These are phyloP conservation scores for Battus philenor DNA, from an alignment of 1,140 invertebrate genomes.

Conservation along the genomic window DNA sequence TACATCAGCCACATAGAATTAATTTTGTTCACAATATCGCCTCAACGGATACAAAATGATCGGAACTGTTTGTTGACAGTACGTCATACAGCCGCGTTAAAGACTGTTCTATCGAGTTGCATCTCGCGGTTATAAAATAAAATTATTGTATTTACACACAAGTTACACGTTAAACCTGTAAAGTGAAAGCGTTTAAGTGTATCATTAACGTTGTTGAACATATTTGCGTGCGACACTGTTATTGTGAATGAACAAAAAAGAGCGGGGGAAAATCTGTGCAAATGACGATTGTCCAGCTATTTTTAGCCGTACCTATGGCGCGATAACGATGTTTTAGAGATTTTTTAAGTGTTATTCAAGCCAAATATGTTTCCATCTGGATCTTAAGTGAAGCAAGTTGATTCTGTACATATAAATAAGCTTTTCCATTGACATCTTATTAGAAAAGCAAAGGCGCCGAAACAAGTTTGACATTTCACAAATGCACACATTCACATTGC, in stretches of 20 bases:
- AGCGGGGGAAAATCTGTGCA: constrained; percentile 65
- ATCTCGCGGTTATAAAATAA: constrained; percentile 40
- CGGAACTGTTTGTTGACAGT: constrained; percentile 68
- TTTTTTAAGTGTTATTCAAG: constrained; percentile 17
- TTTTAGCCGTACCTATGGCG: constrained; percentile 56
- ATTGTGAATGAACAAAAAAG: constrained; percentile 58
- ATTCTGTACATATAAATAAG: constrained; percentile 17
- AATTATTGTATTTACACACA: constrained; percentile 41
- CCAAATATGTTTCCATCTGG: constrained; percentile 29
- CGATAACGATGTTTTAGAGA: constrained; percentile 37
- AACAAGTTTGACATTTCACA: constrained; percentile 69
- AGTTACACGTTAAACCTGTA: constrained; percentile 31
- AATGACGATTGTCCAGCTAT: constrained; percentile 61
- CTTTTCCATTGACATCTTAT: constrained; percentile 16
- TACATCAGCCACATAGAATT: no score
- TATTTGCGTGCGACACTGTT: constrained; percentile 35
- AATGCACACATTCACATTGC: constrained; percentile 38
- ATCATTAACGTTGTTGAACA: constrained; percentile 31
- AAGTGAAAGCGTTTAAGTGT: constrained; percentile 39
- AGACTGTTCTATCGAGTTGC: constrained; percentile 49
- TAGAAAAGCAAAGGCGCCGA: constrained; percentile 35
- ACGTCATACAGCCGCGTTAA: constrained; percentile 59
- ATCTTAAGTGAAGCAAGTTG: constrained; percentile 22
- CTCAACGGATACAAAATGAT: constrained; percentile 35
- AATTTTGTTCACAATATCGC: constrained; percentile 27